These are phyloP conservation scores for Malaclemys terrapin DNA, from an alignment of 2,113 vertebrate species.

Conservation along the genomic window DNA sequence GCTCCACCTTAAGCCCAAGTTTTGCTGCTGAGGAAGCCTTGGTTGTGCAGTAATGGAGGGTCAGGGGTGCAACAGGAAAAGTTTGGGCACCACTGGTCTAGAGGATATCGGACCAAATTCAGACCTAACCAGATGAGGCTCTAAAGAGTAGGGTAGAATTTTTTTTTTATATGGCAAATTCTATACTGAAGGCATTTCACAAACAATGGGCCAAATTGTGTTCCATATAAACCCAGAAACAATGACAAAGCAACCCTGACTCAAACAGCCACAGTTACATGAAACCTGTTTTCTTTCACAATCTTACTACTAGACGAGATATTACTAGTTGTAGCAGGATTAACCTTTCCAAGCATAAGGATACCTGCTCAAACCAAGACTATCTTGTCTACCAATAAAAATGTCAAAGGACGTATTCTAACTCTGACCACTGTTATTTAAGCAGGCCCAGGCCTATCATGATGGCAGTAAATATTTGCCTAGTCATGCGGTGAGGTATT, in stretches of 20 bases:
- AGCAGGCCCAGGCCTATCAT: background rate
- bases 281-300: background rate
- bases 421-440: background rate
- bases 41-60: too few species aligned
- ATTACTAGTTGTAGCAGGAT: rapidly evolving
- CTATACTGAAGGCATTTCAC: background rate
- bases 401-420: background rate
- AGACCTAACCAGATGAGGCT: background rate
- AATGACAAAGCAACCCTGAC: background rate
- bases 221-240: background rate
- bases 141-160: background rate
- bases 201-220: background rate
- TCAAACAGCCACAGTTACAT: background rate
- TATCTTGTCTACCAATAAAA: background rate
- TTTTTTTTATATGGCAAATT: background rate
- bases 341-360: background rate
- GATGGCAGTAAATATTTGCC: background rate
- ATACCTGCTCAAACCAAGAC: background rate
- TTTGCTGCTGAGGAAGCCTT: too few species aligned
- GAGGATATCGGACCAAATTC: background rate
- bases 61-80: too few species aligned
- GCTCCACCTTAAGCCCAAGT: too few species aligned
- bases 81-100: too few species aligned
- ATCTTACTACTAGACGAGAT: background rate
- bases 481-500: background rate